These are phyloP conservation scores for Prosapia bicincta DNA, from an alignment of 2,888 invertebrate species.

Conservation along the genomic window DNA sequence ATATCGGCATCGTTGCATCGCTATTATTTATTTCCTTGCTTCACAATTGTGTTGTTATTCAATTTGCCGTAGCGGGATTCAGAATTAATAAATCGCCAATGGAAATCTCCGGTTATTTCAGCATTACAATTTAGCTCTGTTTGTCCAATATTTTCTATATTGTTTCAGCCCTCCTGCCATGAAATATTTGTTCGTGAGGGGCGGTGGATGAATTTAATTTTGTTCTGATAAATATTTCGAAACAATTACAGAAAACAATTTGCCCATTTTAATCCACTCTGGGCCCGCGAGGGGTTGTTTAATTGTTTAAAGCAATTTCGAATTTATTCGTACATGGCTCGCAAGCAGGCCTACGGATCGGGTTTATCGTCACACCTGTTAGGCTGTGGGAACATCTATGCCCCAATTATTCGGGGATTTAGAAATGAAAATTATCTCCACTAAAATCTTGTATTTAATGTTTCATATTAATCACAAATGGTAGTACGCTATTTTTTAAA, in stretches of 20 bases:
- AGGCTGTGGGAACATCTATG: too few relatives aligned
- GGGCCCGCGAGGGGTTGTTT: background rate
- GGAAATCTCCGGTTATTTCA: background rate
- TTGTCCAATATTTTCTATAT: background rate
- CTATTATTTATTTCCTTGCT: background rate
- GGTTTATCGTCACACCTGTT: too few relatives aligned
- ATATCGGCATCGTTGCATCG: background rate
- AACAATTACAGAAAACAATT: conserved; percentile 2
- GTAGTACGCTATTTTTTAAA: too few relatives aligned
- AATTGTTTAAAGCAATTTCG: background rate
- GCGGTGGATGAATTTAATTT: background rate
- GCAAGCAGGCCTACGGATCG: background rate
- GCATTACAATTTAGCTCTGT: background rate
- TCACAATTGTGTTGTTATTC: conserved; percentile 2
- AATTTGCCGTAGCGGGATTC: background rate
- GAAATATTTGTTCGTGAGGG: background rate
- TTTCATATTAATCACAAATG: too few relatives aligned
- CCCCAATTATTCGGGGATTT: too few relatives aligned
- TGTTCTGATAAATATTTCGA: background rate
- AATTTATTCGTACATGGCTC: background rate
- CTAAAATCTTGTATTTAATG: too few relatives aligned
- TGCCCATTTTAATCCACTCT: background rate
- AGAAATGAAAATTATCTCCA: too few relatives aligned
- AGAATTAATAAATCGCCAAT: background rate
- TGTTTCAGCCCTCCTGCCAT: background rate